Evolutionary conservation across 2,888 invertebrate species (phyloP).

Genomic region (Dynastes maya): DNA sequence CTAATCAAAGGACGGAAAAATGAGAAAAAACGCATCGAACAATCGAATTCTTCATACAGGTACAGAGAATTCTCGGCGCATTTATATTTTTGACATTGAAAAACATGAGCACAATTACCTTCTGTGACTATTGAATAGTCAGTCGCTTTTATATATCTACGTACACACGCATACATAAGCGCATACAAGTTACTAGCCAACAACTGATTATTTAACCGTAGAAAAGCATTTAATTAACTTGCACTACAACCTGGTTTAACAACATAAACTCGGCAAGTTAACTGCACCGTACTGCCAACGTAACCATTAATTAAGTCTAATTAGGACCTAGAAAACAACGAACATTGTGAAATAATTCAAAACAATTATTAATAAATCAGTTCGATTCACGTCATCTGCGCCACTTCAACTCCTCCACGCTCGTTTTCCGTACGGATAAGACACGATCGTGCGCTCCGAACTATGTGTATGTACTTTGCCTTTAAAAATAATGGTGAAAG

Average conservation of each 20-base stretch:
- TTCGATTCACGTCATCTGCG: conserved; percentile 50
- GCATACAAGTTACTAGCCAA: conserved; percentile 43
- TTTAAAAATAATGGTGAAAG: conserved; percentile 38
- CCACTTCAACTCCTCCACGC: conserved; percentile 34
- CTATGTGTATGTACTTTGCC: conserved; percentile 6
- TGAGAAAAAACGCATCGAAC: conserved; percentile 26
- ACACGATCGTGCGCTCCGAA: conserved; percentile 23
- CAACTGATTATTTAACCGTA: conserved; percentile 59
- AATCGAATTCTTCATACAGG: conserved; percentile 26
- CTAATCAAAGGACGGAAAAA: conserved; percentile 36
- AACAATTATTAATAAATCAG: conserved; percentile 59
- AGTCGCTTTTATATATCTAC: conserved; percentile 29
- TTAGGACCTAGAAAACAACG: conserved; percentile 57
- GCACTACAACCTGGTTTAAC: conserved; percentile 57
- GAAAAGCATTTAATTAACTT: conserved; percentile 60
- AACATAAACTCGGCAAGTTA: conserved; percentile 54
- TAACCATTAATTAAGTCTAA: conserved; percentile 60
- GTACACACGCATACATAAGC: background rate
- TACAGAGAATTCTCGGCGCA: conserved; percentile 25
- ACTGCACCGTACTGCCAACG: conserved; percentile 54
- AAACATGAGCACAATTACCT: conserved; percentile 42
- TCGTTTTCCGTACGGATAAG: conserved; percentile 24
- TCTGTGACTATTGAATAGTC: conserved; percentile 42
- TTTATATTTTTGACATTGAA: conserved; percentile 46
- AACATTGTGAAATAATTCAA: conserved; percentile 57